Percentiles rank a stretch among this genome's conserved stretches.
These are phyloP conservation scores for Drosophila subpulchrella DNA, from an alignment of 1,140 invertebrate species.

Conservation along the genomic window DNA sequence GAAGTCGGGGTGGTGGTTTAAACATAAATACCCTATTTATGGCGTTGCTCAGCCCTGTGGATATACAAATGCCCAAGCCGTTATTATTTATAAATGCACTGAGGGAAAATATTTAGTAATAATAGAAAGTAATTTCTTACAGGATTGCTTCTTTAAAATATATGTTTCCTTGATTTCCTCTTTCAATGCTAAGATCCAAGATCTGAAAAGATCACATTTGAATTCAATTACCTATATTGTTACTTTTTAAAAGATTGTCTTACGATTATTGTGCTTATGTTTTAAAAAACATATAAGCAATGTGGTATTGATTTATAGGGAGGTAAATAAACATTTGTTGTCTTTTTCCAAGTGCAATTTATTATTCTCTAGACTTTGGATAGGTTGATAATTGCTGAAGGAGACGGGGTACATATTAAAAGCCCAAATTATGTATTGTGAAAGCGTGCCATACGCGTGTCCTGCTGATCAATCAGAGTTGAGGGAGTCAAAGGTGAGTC, in stretches of 20 bases:
- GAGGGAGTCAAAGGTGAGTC: conserved; percentile 22
- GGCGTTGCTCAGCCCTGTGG: conserved; percentile 59
- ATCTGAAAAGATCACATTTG: too few relatives aligned
- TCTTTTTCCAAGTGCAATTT: neutral
- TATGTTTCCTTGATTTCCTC: too few relatives aligned
- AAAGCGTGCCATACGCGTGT: conserved; percentile 62
- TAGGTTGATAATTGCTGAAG: conserved; percentile 1
- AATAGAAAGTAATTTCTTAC: neutral
- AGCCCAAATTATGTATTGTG: conserved; percentile 13
- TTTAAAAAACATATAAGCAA: too few relatives aligned
- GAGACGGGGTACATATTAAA: neutral
- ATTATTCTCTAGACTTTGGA: neutral
- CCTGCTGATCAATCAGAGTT: conserved; percentile 14
- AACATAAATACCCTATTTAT: conserved; percentile 72
- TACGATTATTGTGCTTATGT: too few relatives aligned
- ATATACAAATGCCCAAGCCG: conserved; percentile 38
- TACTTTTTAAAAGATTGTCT: too few relatives aligned
- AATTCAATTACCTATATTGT: too few relatives aligned
- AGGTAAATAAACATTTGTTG: neutral
- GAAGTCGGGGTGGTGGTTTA: conserved; percentile 54
- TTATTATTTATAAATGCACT: conserved; percentile 63
- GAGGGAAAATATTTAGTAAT: neutral
- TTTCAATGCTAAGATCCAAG: too few relatives aligned
- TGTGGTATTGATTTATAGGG: too few relatives aligned
- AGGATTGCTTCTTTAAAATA: too few relatives aligned